Conservation (phyloP, 2,888 invertebrate species). For the Drosophila silvestris region DNA sequence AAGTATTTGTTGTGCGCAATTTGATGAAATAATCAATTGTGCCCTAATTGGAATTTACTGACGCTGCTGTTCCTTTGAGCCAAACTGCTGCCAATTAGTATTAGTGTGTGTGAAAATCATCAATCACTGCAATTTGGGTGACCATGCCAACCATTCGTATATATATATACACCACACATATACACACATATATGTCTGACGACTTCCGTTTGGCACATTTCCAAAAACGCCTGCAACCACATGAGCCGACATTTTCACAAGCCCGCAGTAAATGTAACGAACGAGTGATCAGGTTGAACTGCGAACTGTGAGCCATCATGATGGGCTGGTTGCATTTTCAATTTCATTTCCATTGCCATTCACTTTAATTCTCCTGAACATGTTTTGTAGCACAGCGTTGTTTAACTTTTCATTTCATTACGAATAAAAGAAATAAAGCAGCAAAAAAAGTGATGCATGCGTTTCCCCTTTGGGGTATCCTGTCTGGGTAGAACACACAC, state of each 20-base stretch:
- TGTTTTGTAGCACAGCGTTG: slow-evolving; percentile 37
- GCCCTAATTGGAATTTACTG: slow-evolving; percentile 45
- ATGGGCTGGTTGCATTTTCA: slow-evolving; percentile 13
- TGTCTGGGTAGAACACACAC: slow-evolving; percentile 17
- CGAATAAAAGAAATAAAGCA: slow-evolving; percentile 11
- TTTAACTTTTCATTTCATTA: slow-evolving; percentile 74
- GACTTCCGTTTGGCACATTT: slow-evolving; percentile 61
- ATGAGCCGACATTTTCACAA: slow-evolving; percentile 51
- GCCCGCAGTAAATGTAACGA: slow-evolving; percentile 33
- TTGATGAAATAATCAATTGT: slow-evolving; percentile 45
- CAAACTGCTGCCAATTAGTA: slow-evolving; percentile 28
- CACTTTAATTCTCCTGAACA: slow-evolving; percentile 52
- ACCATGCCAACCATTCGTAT: slow-evolving; percentile 19
- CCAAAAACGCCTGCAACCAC: slow-evolving; percentile 65
- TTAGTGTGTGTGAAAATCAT: slow-evolving; percentile 28
- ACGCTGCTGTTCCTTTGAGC: slow-evolving; percentile 14
- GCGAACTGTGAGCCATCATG: not conserved
- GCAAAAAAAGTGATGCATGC: slow-evolving; percentile 18
- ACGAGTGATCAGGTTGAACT: slow-evolving; percentile 8
- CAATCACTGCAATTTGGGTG: slow-evolving; percentile 33
- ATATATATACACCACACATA: slow-evolving; percentile 3
- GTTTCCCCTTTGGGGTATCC: slow-evolving; percentile 8
- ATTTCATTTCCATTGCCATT: slow-evolving; percentile 46
- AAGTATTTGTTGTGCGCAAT: slow-evolving; percentile 24
- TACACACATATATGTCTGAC: slow-evolving; percentile 16